These are phyloP conservation scores for Sipha maydis DNA, from an alignment of 2,888 invertebrate genomes.

Conservation along the genomic window DNA sequence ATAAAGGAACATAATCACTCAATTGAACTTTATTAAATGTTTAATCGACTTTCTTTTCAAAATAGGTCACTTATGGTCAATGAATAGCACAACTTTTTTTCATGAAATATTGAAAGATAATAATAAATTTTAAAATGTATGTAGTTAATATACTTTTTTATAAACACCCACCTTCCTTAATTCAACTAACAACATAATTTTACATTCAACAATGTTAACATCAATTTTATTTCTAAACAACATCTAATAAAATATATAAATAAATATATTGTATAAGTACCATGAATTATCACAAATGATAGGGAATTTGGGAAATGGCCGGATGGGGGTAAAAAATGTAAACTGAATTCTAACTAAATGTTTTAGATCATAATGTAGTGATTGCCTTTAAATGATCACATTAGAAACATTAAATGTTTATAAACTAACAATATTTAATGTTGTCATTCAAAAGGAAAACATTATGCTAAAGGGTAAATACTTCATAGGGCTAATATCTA, in stretches of 20 bases:
- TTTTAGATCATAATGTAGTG: conserved; percentile 37
- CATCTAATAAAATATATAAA: conserved; percentile 50
- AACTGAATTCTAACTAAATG: conserved; percentile 46
- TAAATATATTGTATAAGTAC: conserved; percentile 56
- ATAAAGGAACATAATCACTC: conserved; percentile 50
- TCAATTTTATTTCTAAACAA: conserved; percentile 37
- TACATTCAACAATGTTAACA: conserved; percentile 30
- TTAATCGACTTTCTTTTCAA: conserved; percentile 44
- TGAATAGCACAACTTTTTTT: conserved; percentile 25
- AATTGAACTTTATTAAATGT: conserved; percentile 49
- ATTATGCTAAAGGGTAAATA: conserved; percentile 32
- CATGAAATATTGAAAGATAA: conserved; percentile 20
- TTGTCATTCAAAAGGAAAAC: conserved; percentile 24
- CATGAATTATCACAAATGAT: conserved; percentile 59
- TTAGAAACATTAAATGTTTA: conserved; percentile 37
- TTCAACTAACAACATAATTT: conserved; percentile 35
- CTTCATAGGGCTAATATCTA: conserved; percentile 37
- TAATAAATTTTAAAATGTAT: conserved; percentile 11
- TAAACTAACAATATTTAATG: conserved; percentile 36
- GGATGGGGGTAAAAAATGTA: conserved; percentile 35
- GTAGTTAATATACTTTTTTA: conserved; percentile 26
- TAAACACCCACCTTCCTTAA: background rate
- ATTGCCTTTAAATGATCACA: conserved; percentile 51
- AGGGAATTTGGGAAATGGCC: conserved; percentile 42
- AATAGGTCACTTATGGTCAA: conserved; percentile 45